Base-by-base conservation (phyloP, 2,797 vertebrate species). In the Acrossocheilus fasciatus region DNA sequence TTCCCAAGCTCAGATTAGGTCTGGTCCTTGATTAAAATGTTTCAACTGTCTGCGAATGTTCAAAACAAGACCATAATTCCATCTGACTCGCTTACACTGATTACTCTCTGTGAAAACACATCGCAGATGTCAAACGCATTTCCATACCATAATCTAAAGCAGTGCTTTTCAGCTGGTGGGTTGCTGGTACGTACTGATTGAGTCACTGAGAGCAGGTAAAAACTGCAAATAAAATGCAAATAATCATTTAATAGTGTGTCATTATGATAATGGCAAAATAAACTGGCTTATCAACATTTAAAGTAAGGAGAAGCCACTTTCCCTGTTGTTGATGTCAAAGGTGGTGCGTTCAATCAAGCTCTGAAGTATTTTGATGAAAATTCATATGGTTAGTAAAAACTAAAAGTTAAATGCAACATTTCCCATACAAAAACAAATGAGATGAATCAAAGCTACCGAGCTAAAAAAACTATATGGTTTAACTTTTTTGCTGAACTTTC, bases 1-100 rank as follows among this genome's bases (percentile, higher is more conserved):
- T 86, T 85, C 75, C 66, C 30, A 26, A 70, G 41, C 76, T 69
- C 75, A 17, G 76, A 85, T 70, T 52, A 52, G 23, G 34, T 77
- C 47, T 77, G 14, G 57, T 66, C 15, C 64, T 79, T 79, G 64
- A 85, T 79, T 79, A 70, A 79, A 79, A 85, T 79, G n/a, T 57
- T 57, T 78, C 57, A 79, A 69, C 36, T 69, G 81, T 90, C 86
- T 88, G 85, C 52, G 87, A 88, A 85, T 84, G 92, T 57, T 74
- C 73, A 90, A 87, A 76, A 75, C 86, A 88, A 43, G 87, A 90
- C 78, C 85, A 90, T 80, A 86, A 86, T 87, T 82, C 72, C 88
- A 87, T 86, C 80, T 89, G 79, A 68, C 62, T 45, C 15, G 4
- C 57, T 66, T n/a, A 50, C 62, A 81, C 59, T 81, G 64, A 81